Base-by-base conservation (phyloP, 1,140 invertebrate species). In the Trypoxylus dichotomus region DNA sequence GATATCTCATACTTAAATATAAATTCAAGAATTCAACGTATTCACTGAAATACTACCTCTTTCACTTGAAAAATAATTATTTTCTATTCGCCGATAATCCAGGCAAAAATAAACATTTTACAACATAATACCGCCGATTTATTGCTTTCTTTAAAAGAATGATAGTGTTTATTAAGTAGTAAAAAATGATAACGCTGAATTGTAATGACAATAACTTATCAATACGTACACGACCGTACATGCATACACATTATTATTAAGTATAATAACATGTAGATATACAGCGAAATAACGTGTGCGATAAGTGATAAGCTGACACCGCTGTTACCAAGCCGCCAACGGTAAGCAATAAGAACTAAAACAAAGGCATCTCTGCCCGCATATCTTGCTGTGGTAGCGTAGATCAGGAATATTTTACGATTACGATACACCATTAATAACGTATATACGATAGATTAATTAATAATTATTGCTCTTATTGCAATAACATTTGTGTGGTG, bases 251-350 rank as follows among this genome's bases (percentile, higher is more conserved):
- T 21, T n/a, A 68, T 68, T 68, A 68, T 68, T 3, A 68, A 68
- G 24, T 68, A 24, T 68, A 68, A 68, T 68, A 68, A 68, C 60
- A 68, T 24, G 60, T 68, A 6, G 8, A 63, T 63, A 24, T 63
- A 63, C 60, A 63, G 19, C 60, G 24, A 13, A 27, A 68, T 68
- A 24, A 24, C 60, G 60, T 68, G 11, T 24, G 11, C 21, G 60
- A 68, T 68, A 68, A 68, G 21, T 24, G 60, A 27, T 68, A 68
- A 68, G 60, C 60, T 68, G 60, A 68, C 60, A 24, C 27, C 24
- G 60, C 21, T 68, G 60, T 68, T 68, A 68, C 60, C 27, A 68
- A 68, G 60, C 24, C 10, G 27, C 27, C 25, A 68, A 24, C 24
- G 27, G 24, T 68, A 68, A 11, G 21, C 27, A 68, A 68, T 25